Evolutionary conservation across 1,140 invertebrate species (phyloP).

Genomic region (Oscheius sp.): DNA sequence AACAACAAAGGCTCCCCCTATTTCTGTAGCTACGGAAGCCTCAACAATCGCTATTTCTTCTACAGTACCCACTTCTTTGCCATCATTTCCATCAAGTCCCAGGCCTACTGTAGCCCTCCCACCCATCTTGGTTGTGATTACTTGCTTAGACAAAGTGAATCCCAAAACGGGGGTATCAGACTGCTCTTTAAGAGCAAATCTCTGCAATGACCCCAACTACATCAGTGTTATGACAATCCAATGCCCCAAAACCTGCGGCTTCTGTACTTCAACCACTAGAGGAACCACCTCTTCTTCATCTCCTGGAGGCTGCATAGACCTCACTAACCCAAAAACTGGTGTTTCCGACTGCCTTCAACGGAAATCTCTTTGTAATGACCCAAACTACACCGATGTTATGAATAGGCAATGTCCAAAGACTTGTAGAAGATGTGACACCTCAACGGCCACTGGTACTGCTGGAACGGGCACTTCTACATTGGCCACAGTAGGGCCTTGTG

Average conservation of each 20-base stretch:
- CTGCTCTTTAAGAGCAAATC: not conserved
- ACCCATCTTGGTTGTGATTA: too few relatives aligned
- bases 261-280: not conserved
- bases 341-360: not conserved
- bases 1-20: too few relatives aligned
- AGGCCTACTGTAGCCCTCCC: too few relatives aligned
- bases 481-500: too few relatives aligned
- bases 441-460: too few relatives aligned
- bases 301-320: not conserved
- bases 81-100: too few relatives aligned
- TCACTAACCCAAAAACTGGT: not conserved
- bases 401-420: not conserved
- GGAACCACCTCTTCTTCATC: too few relatives aligned
- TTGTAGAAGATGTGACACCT: too few relatives aligned
- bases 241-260: not conserved
- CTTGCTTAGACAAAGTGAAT: not conserved
- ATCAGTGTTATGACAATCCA: not conserved
- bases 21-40: too few relatives aligned
- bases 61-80: too few relatives aligned
- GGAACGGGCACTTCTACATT: too few relatives aligned
- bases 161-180: not conserved
- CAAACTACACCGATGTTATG: not conserved
- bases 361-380: not conserved
- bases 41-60: too few relatives aligned
- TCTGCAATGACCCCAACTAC: not conserved